Conservation (phyloP, 2,797 vertebrate genomes). For the Crotalus adamanteus region DNA sequence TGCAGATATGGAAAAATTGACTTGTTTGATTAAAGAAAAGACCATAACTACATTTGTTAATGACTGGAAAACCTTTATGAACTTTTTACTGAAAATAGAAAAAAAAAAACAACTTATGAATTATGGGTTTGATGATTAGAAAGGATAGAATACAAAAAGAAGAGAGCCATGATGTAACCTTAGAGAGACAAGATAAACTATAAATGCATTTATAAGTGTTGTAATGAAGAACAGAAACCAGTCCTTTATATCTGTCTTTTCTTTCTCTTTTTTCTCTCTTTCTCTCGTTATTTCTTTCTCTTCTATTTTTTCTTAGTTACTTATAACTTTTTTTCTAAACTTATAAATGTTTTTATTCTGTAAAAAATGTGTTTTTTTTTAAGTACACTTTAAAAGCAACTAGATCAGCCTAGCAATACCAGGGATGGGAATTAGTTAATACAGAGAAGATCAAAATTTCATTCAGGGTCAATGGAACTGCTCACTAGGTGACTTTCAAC, state of each 20-base stretch:
- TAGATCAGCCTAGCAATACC: not conserved
- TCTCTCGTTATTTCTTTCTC: not conserved
- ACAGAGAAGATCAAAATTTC: not conserved
- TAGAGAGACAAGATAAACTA: not conserved
- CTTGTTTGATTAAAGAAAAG: too few species aligned
- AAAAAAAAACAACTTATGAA: too few species aligned
- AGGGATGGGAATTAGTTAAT: not conserved
- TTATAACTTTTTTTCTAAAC: not conserved
- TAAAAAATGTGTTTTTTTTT: too few species aligned
- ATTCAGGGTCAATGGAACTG: not conserved
- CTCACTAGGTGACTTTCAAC: not conserved
- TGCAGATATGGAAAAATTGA: too few species aligned
- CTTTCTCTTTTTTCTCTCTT: not conserved
- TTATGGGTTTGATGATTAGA: too few species aligned
- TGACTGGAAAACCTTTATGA: too few species aligned
- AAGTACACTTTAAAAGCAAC: too few species aligned
- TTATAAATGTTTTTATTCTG: too few species aligned
- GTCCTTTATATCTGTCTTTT: not conserved
- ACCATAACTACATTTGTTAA: too few species aligned
- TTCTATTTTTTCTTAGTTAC: not conserved
- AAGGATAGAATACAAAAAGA: not conserved
- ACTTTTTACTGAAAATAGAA: too few species aligned
- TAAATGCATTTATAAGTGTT: not conserved
- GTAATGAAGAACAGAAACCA: not conserved
- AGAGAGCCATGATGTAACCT: not conserved